These are phyloP conservation scores for Erythrocebus patas DNA, from an alignment of 2,113 vertebrate species.

Conservation along the genomic window DNA sequence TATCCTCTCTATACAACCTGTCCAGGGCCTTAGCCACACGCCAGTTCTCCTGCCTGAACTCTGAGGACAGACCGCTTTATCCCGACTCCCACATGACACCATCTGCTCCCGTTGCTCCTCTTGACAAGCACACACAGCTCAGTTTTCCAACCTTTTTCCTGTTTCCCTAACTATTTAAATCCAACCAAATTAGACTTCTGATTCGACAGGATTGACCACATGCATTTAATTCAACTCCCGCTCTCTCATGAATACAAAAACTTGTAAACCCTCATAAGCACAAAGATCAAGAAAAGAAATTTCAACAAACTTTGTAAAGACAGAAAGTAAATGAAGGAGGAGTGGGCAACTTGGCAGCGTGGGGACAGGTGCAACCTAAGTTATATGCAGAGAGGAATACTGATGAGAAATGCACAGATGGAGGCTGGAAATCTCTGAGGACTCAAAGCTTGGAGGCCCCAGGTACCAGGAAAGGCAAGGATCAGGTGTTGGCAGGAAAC, in stretches of 20 bases:
- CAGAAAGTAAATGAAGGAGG: neutral
- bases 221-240: neutral
- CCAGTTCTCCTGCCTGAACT: neutral
- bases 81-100: neutral
- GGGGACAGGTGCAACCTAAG: neutral
- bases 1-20: neutral
- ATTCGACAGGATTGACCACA: neutral
- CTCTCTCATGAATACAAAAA: neutral
- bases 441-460: neutral
- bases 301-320: neutral
- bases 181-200: neutral
- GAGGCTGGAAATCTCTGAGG: neutral
- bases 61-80: neutral
- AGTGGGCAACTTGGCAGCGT: neutral
- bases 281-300: neutral
- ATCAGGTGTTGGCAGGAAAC: neutral
- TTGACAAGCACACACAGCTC: rapidly evolving
- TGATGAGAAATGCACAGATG: neutral
- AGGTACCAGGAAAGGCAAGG: neutral
- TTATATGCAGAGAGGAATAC: neutral
- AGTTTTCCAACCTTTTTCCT: rapidly evolving
- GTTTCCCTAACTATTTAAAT: neutral
- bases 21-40: neutral
- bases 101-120: neutral
- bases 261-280: neutral